Conservation (phyloP, 2,888 invertebrate species). For the Polydesmus complanatus region DNA sequence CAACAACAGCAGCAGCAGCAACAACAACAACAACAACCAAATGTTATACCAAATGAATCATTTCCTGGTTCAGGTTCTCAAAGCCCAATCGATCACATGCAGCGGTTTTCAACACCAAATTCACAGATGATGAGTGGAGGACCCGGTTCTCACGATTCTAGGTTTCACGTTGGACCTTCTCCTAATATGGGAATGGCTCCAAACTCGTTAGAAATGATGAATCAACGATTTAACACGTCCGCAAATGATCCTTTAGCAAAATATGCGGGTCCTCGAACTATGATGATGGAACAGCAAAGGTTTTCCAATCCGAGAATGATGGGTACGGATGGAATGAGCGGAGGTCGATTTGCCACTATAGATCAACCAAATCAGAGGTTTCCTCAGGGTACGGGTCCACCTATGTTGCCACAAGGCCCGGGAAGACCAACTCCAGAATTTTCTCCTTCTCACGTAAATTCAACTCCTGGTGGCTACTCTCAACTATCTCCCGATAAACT, state of each 20-base stretch:
- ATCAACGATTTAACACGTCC: conserved; percentile 9
- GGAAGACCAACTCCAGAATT: conserved; percentile 14
- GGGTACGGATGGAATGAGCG: conserved; percentile 6
- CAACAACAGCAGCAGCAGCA: conserved; percentile 11
- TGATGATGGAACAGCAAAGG: conserved; percentile 19
- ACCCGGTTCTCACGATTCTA: conserved; percentile 26
- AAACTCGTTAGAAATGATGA: conserved; percentile 10
- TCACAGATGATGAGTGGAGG: conserved; percentile 22
- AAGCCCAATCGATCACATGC: conserved; percentile 23
- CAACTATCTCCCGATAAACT: conserved; percentile 22
- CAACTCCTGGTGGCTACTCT: conserved; percentile 23
- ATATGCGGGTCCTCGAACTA: background rate
- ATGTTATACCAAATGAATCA: conserved; percentile 16
- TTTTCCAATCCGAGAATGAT: conserved; percentile 19
- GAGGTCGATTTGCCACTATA: conserved; percentile 1
- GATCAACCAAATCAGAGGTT: conserved; percentile 8
- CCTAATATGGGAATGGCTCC: conserved; percentile 12
- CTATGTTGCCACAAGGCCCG: conserved; percentile 6
- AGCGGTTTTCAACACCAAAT: conserved; percentile 27
- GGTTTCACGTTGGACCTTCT: conserved; percentile 9
- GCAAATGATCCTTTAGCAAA: conserved; percentile 2
- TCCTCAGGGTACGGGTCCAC: conserved; percentile 4
- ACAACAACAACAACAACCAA: conserved; percentile 13
- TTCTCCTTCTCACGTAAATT: conserved; percentile 1
- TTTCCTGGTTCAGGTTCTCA: conserved; percentile 11